phyloP scores from a whole-genome alignment of 2,797 vertebrate species.

The Urosaurus nigricauda region DNA sequence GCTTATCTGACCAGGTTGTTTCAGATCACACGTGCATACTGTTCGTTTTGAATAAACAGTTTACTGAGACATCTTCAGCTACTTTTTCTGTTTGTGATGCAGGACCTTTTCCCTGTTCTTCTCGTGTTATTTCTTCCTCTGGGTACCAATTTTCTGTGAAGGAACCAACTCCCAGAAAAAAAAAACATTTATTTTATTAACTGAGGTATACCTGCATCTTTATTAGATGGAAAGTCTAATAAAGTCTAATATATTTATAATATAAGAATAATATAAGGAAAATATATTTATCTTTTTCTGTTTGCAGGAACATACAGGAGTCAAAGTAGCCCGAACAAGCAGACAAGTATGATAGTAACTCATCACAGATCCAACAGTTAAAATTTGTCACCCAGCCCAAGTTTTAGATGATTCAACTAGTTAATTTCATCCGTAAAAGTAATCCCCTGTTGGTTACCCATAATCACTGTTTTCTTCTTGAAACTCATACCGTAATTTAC shows the following conservation, averaged over 20 bases:
- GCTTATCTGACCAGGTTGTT: no score
- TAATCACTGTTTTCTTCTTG: background rate
- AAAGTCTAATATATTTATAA: no score
- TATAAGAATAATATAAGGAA: no score
- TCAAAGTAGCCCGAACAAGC: background rate
- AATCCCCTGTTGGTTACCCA: background rate
- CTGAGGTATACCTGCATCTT: background rate
- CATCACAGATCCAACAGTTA: background rate
- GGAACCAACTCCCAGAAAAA: no score
- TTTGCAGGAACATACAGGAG: background rate
- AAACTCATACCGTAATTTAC: background rate
- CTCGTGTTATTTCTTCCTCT: no score
- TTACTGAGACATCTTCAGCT: no score
- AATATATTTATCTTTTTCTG: background rate
- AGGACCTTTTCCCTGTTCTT: no score
- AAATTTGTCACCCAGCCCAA: slow-evolving; percentile 1
- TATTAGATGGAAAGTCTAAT: background rate
- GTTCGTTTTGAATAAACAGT: no score
- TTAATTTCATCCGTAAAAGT: background rate
- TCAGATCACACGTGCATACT: no score
- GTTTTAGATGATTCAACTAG: background rate
- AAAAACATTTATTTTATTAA: no score
- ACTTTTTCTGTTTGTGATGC: no score
- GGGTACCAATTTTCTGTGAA: no score
- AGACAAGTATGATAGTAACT: background rate